A percentile compares a stretch with the other conserved stretches of the same genome.
phyloP scores from a whole-genome alignment of 2,113 vertebrate species.

The Nycticebus coucang region DNA sequence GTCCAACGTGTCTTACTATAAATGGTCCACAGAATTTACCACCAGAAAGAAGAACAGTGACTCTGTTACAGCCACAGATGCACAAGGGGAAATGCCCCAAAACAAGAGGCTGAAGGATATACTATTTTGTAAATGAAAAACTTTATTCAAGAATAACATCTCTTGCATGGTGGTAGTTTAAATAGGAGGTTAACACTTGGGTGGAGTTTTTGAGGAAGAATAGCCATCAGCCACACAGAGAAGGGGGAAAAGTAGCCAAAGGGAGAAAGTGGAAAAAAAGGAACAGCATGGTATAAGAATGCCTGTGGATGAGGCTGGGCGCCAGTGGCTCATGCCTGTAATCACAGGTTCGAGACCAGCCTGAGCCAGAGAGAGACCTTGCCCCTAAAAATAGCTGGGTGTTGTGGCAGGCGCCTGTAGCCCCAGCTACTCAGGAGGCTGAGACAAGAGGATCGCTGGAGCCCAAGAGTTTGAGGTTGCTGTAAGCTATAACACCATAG shows the following conservation, averaged over 20 bases:
- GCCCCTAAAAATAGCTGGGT: too few species aligned
- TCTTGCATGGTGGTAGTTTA: not conserved
- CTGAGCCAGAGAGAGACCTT: too few species aligned
- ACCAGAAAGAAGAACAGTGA: not conserved
- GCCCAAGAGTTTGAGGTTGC: too few species aligned
- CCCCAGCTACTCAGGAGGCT: too few species aligned
- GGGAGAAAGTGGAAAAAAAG: not conserved
- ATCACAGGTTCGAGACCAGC: too few species aligned
- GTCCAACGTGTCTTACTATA: not conserved
- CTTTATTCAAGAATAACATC: not conserved
- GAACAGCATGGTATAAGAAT: not conserved
- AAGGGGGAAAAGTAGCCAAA: not conserved
- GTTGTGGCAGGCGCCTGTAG: too few species aligned
- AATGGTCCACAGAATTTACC: slow-evolving; percentile 11
- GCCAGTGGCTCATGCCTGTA: too few species aligned
- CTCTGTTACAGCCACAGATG: not conserved
- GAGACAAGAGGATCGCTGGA: too few species aligned
- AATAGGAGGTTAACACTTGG: not conserved
- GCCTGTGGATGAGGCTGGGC: not conserved
- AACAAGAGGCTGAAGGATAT: slow-evolving; percentile 31
- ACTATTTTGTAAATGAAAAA: slow-evolving; percentile 48
- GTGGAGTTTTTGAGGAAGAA: not conserved
- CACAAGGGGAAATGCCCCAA: not conserved
- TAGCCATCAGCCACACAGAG: not conserved
- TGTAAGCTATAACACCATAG: too few species aligned